These are phyloP conservation scores for Prenolepis imparis DNA, from an alignment of 2,888 invertebrate species.

Conservation along the genomic window DNA sequence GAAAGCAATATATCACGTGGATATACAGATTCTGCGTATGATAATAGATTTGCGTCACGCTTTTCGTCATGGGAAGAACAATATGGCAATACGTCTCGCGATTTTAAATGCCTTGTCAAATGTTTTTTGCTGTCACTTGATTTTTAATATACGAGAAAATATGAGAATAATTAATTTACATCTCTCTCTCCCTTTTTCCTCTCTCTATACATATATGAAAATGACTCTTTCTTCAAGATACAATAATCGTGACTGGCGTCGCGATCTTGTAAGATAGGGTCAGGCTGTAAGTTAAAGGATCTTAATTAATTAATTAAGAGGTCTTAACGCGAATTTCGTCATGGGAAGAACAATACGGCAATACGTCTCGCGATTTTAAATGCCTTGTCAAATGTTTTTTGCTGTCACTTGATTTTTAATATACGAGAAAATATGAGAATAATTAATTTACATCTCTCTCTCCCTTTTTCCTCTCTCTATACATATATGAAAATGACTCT, in stretches of 20 bases:
- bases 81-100: background rate
- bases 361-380: background rate
- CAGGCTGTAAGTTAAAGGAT: background rate
- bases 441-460: background rate
- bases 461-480: background rate
- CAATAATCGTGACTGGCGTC: background rate
- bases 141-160: background rate
- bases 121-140: background rate
- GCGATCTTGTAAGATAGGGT: background rate
- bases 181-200: too few species aligned
- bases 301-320: slow-evolving; percentile 6
- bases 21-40: background rate
- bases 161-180: slow-evolving; percentile 9
- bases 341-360: background rate
- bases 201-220: background rate
- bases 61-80: background rate
- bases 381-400: background rate
- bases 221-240: background rate
- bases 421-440: background rate
- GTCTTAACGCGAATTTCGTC: background rate
- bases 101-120: background rate
- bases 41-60: background rate
- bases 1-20: background rate
- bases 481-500: background rate
- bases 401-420: background rate